Percentiles rank a stretch among this genome's conserved stretches.
phyloP scores from a whole-genome alignment of 2,113 vertebrate genomes.

The Panthera leo region DNA sequence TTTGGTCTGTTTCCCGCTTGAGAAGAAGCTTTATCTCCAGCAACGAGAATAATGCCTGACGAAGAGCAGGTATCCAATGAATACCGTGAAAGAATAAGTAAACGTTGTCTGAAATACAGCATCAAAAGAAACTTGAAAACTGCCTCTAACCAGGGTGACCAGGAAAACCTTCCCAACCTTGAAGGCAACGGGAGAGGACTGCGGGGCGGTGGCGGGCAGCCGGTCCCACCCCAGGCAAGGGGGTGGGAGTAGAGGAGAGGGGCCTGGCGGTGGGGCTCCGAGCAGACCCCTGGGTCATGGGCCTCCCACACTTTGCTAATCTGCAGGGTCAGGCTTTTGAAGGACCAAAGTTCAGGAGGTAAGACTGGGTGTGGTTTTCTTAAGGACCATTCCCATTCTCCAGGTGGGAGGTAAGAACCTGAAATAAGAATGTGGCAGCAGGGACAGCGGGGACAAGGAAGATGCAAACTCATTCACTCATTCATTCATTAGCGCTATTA shows the following conservation, averaged over 20 bases:
- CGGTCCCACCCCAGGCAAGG: not conserved
- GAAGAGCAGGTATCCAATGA: not conserved
- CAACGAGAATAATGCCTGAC: not conserved
- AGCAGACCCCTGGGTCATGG: fast-evolving
- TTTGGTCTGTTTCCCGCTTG: not conserved
- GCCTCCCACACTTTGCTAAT: fast-evolving
- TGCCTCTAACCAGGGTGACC: not conserved
- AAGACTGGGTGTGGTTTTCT: not conserved
- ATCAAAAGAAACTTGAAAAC: not conserved
- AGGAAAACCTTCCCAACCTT: not conserved
- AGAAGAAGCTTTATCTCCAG: not conserved
- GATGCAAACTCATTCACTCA: too few species aligned
- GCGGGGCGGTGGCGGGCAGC: fast-evolving
- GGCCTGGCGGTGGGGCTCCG: not conserved
- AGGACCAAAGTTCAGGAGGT: not conserved
- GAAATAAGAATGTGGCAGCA: not conserved
- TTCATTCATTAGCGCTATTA: not conserved
- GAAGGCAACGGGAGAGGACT: not conserved
- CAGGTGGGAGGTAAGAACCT: not conserved
- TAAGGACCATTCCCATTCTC: not conserved
- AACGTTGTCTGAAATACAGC: not conserved
- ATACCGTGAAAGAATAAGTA: not conserved
- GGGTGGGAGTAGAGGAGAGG: fast-evolving
- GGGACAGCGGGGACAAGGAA: not conserved
- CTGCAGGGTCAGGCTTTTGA: not conserved